Conservation (phyloP, 2,113 vertebrate genomes). For the Callochromis pleurospilus region DNA sequence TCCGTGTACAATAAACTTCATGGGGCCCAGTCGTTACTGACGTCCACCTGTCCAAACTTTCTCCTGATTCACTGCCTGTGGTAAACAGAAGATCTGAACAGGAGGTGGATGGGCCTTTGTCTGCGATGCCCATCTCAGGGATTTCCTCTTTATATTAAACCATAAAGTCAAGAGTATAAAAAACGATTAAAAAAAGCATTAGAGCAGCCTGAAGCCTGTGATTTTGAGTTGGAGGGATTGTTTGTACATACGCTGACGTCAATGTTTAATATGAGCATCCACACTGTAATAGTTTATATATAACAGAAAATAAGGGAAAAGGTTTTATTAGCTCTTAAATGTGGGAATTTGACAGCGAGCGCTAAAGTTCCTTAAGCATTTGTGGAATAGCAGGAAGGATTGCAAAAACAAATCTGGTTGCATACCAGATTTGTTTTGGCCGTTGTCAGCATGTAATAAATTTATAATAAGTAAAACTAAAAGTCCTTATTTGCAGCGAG, state of each 20-base stretch:
- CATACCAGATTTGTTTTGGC: not conserved
- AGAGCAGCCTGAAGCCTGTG: not conserved
- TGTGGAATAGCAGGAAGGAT: not conserved
- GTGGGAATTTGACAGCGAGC: not conserved
- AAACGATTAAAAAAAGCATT: accelerated
- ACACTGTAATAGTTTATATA: not conserved
- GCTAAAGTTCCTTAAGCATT: not conserved
- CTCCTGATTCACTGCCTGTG: not conserved
- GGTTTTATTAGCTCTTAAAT: not conserved
- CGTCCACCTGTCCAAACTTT: not conserved
- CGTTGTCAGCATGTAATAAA: not conserved
- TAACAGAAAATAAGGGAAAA: not conserved
- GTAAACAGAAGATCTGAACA: not conserved
- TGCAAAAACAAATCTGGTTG: not conserved
- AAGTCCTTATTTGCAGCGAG: not conserved
- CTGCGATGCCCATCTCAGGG: not conserved
- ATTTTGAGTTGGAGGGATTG: not conserved
- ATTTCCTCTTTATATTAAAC: not conserved
- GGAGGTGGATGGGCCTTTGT: not conserved
- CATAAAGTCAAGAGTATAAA: not conserved
- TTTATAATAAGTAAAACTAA: not conserved
- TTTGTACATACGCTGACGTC: not conserved
- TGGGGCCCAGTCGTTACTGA: not conserved
- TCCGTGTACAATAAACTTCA: not conserved
- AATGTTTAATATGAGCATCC: not conserved